phyloP scores from a whole-genome alignment of 2,888 invertebrate genomes.

The Aphrophora alni region DNA sequence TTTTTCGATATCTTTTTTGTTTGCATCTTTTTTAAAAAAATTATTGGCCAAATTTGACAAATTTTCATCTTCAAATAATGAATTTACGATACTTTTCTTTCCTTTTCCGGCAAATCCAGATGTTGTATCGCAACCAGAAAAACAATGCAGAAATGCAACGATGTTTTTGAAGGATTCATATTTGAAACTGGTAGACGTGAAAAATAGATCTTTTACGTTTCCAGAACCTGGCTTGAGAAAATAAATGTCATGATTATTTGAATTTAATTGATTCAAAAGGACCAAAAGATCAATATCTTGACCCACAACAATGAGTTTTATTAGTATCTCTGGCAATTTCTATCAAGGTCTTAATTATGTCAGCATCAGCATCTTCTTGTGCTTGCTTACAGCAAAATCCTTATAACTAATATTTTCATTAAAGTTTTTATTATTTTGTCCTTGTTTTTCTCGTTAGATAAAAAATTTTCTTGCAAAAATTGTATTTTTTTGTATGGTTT shows the following conservation, averaged over 20 bases:
- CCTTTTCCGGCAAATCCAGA: background rate
- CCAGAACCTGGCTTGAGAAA: background rate
- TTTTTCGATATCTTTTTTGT: conserved; percentile 1
- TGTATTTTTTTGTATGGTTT: background rate
- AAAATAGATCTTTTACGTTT: conserved; percentile 6
- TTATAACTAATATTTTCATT: background rate
- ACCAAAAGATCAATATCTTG: conserved; percentile 10
- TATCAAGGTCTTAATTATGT: too few relatives aligned
- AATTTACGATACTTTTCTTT: conserved; percentile 3
- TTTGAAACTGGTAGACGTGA: background rate
- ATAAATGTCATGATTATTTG: conserved; percentile 6
- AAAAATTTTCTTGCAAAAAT: conserved; percentile 6
- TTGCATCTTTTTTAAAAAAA: background rate
- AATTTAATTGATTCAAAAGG: conserved; percentile 7
- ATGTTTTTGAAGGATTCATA: background rate
- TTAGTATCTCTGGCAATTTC: too few relatives aligned
- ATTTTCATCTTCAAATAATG: background rate
- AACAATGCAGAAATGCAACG: background rate
- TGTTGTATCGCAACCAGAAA: conserved; percentile 7
- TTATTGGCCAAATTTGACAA: background rate
- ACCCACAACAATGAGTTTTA: conserved; percentile 3
- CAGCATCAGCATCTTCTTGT: background rate
- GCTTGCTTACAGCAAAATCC: background rate
- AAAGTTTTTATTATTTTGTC: conserved; percentile 13
- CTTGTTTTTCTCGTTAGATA: background rate